These are phyloP conservation scores for Galerucella pusilla DNA, from an alignment of 2,888 invertebrate genomes.

Conservation along the genomic window DNA sequence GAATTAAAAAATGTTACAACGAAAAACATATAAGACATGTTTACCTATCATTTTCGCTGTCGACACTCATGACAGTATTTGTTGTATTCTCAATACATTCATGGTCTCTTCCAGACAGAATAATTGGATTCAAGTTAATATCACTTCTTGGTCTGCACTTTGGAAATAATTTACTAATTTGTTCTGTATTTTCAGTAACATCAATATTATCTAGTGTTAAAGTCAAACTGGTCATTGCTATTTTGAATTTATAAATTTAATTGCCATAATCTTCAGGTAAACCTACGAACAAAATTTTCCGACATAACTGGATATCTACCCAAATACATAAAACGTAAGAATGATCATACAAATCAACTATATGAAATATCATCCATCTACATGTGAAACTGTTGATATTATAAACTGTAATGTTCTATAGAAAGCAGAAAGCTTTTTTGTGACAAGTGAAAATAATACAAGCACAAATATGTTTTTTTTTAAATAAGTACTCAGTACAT, in stretches of 20 bases:
- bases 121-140: slow-evolving; percentile 69
- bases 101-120: slow-evolving; percentile 62
- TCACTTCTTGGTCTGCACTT: slow-evolving; percentile 83
- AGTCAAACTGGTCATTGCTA: slow-evolving; percentile 66
- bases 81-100: slow-evolving; percentile 63
- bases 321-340: slow-evolving; percentile 6
- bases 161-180: slow-evolving; percentile 86
- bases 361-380: neutral
- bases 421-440: too few species aligned
- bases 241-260: slow-evolving; percentile 48
- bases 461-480: neutral
- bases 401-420: too few species aligned
- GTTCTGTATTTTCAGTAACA: slow-evolving; percentile 72
- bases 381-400: too few species aligned
- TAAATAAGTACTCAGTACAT: neutral
- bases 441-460: too few species aligned
- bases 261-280: slow-evolving; percentile 47
- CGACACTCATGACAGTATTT: slow-evolving; percentile 67
- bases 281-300: slow-evolving; percentile 48
- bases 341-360: neutral
- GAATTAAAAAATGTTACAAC: slow-evolving; percentile 27
- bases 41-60: slow-evolving; percentile 65
- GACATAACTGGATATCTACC: slow-evolving; percentile 26
- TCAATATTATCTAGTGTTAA: slow-evolving; percentile 65
- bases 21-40: slow-evolving; percentile 14